These are phyloP conservation scores for Cremastinae sp. DNA, from an alignment of 2,888 invertebrate species.

Conservation along the genomic window DNA sequence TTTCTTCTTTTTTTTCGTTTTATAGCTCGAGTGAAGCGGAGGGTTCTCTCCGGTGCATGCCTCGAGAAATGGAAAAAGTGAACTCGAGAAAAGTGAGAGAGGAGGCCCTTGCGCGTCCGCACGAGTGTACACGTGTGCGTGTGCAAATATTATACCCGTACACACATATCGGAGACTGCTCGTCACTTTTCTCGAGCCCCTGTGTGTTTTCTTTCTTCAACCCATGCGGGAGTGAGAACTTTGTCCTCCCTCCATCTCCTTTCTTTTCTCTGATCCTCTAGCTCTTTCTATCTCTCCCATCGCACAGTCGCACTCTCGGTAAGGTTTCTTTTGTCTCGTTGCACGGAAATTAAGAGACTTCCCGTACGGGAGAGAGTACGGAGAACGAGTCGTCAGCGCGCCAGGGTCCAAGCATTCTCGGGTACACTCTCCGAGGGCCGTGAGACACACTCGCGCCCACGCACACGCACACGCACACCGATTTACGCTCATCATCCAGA, in stretches of 20 bases:
- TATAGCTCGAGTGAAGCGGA: conserved; percentile 50
- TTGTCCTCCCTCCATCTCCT: conserved; percentile 61
- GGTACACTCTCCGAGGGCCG: conserved; percentile 51
- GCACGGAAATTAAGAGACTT: conserved; percentile 77
- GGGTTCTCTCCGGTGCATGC: conserved; percentile 53
- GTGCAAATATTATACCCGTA: conserved; percentile 12
- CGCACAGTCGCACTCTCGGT: conserved; percentile 27
- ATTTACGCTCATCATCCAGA: no score
- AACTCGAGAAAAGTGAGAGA: conserved; percentile 55
- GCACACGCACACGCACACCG: conserved; percentile 44
- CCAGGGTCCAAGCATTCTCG: conserved; percentile 62
- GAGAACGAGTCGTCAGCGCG: conserved; percentile 45
- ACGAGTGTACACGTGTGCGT: neutral
- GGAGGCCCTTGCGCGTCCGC: conserved; percentile 43
- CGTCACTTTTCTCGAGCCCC: conserved; percentile 69
- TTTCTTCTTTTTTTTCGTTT: conserved; percentile 36
- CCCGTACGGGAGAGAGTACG: conserved; percentile 45
- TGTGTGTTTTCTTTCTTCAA: conserved; percentile 62
- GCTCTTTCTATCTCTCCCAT: conserved; percentile 10
- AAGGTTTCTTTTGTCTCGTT: conserved; percentile 67
- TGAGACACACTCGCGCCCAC: conserved; percentile 36
- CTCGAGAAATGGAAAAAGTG: conserved; percentile 41
- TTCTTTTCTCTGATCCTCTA: conserved; percentile 29
- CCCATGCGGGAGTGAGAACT: conserved; percentile 5
- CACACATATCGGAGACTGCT: neutral